Evolutionary conservation across 2,113 vertebrate genomes (phyloP), one percentile per base, ranked within the genome.

Genomic region (Neotoma lepida): DNA sequence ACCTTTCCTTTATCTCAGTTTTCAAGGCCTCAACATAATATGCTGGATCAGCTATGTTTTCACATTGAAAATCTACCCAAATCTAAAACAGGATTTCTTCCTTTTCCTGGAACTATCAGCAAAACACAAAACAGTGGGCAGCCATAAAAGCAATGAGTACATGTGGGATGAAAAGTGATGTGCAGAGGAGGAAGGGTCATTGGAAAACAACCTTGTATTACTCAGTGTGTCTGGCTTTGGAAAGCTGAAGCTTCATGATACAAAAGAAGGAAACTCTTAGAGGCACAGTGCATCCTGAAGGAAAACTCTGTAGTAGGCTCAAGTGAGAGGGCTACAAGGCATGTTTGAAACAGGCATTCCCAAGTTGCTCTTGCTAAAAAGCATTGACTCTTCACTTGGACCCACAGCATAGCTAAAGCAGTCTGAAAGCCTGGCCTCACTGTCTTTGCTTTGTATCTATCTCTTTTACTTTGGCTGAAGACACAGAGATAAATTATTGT

Each of bases 161-260:
- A 80, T 87, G 58, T 14, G 4, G 80, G 56, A 24, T 68, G 66
- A 51, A 56, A 39, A 54, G 41, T 74, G 66, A 88, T 22, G 58
- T 80, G 56, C 51, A 26, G 56, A 90, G 26, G 22, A 64, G 20
- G 44, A 18, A 49, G 26, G 26, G 39, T 73, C 49, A 0, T 61
- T 80, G 39, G 84, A 66, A 90, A 93, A 58, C 86, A 85, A 30
- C 12, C 26, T 91, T 84, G 74, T 68, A 66, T 90, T 68, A 61
- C 78, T 88, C 84, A n/a, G 6, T 49, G 9, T 51, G 26, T 61
- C 82, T 81, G 71, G 28, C 54, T 85, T 91, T 88, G 78, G 3
- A 0, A 91, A 28, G 39, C 68, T 73, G 35, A 30, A 58, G 35
- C 18, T 81, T 88, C 2, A 63, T 49, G 46, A 71, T 78, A n/a